Conservation (phyloP, 2,888 invertebrate genomes). For the Lissonota sp. region DNA sequence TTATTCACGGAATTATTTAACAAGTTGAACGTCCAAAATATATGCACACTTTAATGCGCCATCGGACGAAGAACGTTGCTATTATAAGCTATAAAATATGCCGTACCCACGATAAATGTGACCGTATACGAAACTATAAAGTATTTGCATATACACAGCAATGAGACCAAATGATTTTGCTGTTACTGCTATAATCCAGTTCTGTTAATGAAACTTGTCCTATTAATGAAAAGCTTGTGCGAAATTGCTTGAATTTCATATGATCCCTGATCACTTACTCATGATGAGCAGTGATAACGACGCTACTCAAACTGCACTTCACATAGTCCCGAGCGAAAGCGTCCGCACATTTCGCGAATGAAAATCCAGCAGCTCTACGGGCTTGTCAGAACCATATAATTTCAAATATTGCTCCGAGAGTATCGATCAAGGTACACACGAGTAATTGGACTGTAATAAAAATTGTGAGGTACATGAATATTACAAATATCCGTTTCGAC, state of each 20-base stretch:
- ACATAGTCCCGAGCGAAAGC: neutral
- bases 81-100: constrained; percentile 39
- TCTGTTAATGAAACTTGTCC: constrained; percentile 33
- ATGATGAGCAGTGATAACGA: too few relatives aligned
- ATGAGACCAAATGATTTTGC: constrained; percentile 43
- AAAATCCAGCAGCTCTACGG: neutral
- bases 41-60: constrained; percentile 26
- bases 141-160: constrained; percentile 14
- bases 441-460: too few relatives aligned
- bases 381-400: too few relatives aligned
- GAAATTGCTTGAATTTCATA: constrained; percentile 14
- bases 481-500: neutral
- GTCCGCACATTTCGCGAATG: neutral
- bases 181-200: constrained; percentile 17
- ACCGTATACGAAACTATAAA: neutral
- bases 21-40: constrained; percentile 17
- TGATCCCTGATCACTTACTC: constrained; percentile 10
- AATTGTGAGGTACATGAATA: too few relatives aligned
- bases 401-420: too few relatives aligned
- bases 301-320: too few relatives aligned
- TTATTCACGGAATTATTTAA: constrained; percentile 40
- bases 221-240: constrained; percentile 1
- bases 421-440: too few relatives aligned
- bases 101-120: constrained; percentile 6
- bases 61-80: constrained; percentile 27